phyloP scores from a whole-genome alignment of 2,797 vertebrate species.

The Myripristis murdjan region DNA sequence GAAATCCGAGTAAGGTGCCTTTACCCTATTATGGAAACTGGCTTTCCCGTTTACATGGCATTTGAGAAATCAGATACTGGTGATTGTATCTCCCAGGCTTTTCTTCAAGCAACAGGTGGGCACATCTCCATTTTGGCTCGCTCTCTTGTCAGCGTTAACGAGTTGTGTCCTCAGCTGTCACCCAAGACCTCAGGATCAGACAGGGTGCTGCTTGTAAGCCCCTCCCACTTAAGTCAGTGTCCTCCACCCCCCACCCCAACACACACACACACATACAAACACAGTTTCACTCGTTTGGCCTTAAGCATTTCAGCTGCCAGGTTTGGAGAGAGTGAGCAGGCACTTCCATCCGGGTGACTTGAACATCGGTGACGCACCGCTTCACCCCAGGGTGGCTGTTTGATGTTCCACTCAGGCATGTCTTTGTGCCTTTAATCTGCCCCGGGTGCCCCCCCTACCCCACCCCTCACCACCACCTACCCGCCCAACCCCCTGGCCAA shows the following conservation, averaged over 20 bases:
- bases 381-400: conserved; percentile 43
- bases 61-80: too few species aligned
- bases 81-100: too few species aligned
- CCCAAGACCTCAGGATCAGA: conserved; percentile 5
- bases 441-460: conserved; percentile 2
- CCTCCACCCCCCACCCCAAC: background rate
- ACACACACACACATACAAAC: background rate
- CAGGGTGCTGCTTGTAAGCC: background rate
- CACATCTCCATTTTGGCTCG: too few species aligned
- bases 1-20: too few species aligned
- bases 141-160: too few species aligned
- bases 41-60: too few species aligned
- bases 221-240: conserved; percentile 2
- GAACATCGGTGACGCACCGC: conserved; percentile 22
- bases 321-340: conserved; percentile 2
- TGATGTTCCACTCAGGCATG: conserved; percentile 69
- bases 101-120: too few species aligned
- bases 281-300: background rate
- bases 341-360: conserved; percentile 38
- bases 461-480: background rate
- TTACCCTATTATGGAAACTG: too few species aligned
- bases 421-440: conserved; percentile 69
- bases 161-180: conserved; percentile 37
- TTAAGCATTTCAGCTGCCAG: background rate
- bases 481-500: background rate